A percentile compares a stretch with the other conserved stretches of the same genome.
These are phyloP conservation scores for Callyntrura guangdongensis DNA, from an alignment of 2,888 invertebrate genomes.

Conservation along the genomic window DNA sequence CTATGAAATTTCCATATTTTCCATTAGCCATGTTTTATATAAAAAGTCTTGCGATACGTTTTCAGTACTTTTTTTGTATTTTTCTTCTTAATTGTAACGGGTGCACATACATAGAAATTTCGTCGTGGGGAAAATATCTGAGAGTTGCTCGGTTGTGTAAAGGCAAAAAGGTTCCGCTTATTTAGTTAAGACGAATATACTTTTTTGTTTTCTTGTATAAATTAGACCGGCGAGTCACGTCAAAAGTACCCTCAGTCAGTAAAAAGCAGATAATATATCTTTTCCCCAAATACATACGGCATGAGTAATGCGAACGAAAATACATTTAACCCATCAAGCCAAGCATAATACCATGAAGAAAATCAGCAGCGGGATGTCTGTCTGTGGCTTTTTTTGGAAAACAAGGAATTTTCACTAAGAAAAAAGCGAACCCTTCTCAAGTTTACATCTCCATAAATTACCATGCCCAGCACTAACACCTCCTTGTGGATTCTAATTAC, in stretches of 20 bases:
- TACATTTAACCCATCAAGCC: constrained; percentile 62
- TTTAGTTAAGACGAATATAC: constrained; percentile 63
- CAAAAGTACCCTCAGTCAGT: neutral
- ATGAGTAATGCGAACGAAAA: neutral
- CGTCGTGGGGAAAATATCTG: neutral
- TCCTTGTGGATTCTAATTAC: constrained; percentile 35
- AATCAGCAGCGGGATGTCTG: constrained; percentile 51
- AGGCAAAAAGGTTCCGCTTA: constrained; percentile 67
- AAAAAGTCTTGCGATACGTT: neutral
- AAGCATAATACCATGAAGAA: constrained; percentile 55
- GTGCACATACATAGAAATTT: neutral
- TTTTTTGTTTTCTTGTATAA: constrained; percentile 19
- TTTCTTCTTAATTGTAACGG: neutral
- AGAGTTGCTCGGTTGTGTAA: neutral
- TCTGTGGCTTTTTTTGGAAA: neutral
- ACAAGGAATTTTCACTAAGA: constrained; percentile 70
- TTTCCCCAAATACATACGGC: neutral
- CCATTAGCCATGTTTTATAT: constrained; percentile 35
- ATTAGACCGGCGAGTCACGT: neutral
- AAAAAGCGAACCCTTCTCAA: constrained; percentile 72
- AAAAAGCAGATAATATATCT: neutral
- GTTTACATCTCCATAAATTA: constrained; percentile 84
- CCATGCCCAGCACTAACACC: constrained; percentile 84
- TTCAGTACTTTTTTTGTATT: constrained; percentile 42
- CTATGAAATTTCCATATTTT: constrained; percentile 45